Base-by-base conservation (phyloP, 2,797 vertebrate species). In the Clarias fuscus region DNA sequence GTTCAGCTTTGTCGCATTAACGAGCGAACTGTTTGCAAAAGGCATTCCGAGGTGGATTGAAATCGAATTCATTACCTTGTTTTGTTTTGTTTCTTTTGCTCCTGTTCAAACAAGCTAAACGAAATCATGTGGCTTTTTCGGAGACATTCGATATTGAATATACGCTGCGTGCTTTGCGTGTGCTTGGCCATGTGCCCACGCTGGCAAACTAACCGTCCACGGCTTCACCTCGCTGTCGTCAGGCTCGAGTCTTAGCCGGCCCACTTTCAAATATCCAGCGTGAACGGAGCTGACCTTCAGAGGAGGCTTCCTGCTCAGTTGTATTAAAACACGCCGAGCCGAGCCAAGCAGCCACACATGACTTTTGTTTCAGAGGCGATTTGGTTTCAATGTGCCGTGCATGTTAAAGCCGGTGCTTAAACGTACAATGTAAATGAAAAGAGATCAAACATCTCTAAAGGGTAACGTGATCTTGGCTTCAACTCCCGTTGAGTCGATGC, bases 121-220 rank as follows among this genome's bases (percentile, higher is more conserved):
- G 78, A 87, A 84, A 77, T 85, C 77, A 87, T 86, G 33, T 88
- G 87, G 82, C 86, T 84, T 86, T 84, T 86, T 86, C 40, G 3
- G 82, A 84, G 53, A 75, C 11, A 24, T 7, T 58, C 68, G 14
- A 6, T 58, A 37, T 77, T 27, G 72, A 88, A 85, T 85, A 43
- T 80, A 64, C 62, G 71, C 85, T 80, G 82, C 75, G 5, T 61
- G 53, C 78, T 40, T 81, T 87, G 80, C 73, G 72, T 17, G 59
- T 62, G 20, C 58, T 14, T 65, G 83, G 78, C 89, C 43, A 30
- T 2, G n/a, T 83, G 82, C 90, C 84, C n/a, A 58, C 24, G 71
- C 62, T 75, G 43, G 59, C 82, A 77, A 78, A 68, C 72, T 13
- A 73, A 75, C 80, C 30, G n/a, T 77, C 70, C 33, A 82, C 30